These are phyloP conservation scores for Astyanax mexicanus DNA, from an alignment of 2,797 vertebrate species.

Conservation along the genomic window DNA sequence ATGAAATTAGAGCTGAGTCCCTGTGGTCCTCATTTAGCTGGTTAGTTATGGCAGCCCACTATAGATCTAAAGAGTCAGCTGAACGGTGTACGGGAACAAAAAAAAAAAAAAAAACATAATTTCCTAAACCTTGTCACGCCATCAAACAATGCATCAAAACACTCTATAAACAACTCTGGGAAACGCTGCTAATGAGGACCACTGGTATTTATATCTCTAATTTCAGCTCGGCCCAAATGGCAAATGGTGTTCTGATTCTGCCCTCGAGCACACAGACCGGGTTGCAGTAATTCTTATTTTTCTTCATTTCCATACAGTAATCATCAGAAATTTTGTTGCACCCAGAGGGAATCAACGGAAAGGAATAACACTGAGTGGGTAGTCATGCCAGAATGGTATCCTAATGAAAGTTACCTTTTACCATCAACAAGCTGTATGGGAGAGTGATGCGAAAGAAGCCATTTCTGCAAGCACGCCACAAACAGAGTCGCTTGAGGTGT, in stretches of 20 bases:
- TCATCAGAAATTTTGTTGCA: no score
- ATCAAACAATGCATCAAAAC: slow-evolving; percentile 49
- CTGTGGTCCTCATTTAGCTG: slow-evolving; percentile 57
- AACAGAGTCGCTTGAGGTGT: no score
- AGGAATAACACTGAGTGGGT: no score
- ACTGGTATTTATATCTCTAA: slow-evolving; percentile 28
- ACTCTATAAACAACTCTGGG: slow-evolving; percentile 36
- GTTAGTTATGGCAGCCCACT: slow-evolving; percentile 54
- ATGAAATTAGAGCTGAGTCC: slow-evolving; percentile 58
- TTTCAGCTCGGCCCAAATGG: slow-evolving; percentile 5
- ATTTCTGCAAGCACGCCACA: no score
- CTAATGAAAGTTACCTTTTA: no score
- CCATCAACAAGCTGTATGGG: no score
- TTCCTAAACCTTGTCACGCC: slow-evolving; percentile 48
- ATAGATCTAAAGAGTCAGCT: slow-evolving; percentile 45
- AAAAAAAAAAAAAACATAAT: slow-evolving; percentile 45
- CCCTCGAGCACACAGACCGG: background rate
- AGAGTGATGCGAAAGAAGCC: no score
- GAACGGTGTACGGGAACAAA: slow-evolving; percentile 26
- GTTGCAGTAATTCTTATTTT: slow-evolving; percentile 9
- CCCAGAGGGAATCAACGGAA: no score
- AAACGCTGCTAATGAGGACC: slow-evolving; percentile 33
- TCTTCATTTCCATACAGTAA: slow-evolving; percentile 6
- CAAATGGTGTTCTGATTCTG: slow-evolving; percentile 31
- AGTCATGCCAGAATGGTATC: no score